Evolutionary conservation across 2,888 invertebrate species (phyloP), one percentile per base, ranked within the genome.

Genomic region (Ornithoptera alexandrae): DNA sequence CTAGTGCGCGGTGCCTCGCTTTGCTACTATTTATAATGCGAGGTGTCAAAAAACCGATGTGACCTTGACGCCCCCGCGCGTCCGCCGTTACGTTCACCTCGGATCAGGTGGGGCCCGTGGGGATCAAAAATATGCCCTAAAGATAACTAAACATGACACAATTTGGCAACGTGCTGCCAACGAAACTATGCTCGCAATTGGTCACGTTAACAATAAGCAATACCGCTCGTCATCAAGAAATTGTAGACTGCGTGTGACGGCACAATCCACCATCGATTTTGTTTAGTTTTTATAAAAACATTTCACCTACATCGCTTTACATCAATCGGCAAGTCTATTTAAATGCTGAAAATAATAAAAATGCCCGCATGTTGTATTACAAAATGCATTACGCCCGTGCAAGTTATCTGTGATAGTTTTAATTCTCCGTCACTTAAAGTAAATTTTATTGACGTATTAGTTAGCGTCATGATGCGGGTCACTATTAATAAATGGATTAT

Each of bases 51-150:
- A 91, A 92, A 90, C 92, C 85, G 83, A 82, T 77, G 81, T 85
- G 92, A 90, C 92, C 92, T 92, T 92, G 92, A 79, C 86, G 90
- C 90, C 90, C 88, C 90, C 90, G 85, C 90, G 85, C 89, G 90
- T 88, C 80, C 89, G 84, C 80, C 74, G 77, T 86, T 89, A 87
- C 92, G 81, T 92, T 92, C 91, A 92, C 92, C 92, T 92, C 88
- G 84, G 85, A 88, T 87, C 89, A 86, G 88, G 86, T 87, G 89
- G 84, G 90, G 90, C 89, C 89, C 86, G 84, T 77, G 82, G 84
- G 87, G 86, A 79, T 78, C 76, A 70, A 73, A 74, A 76, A 72
- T 74, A 61, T 73, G 73, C 76, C 75, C 74, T 76, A 73, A 71
- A 73, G 66, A 71, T 74, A 73, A 74, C 74, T 69, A 62, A 70